phyloP scores from a whole-genome alignment of 2,797 vertebrate genomes.

The Melanotaenia pygmaea region DNA sequence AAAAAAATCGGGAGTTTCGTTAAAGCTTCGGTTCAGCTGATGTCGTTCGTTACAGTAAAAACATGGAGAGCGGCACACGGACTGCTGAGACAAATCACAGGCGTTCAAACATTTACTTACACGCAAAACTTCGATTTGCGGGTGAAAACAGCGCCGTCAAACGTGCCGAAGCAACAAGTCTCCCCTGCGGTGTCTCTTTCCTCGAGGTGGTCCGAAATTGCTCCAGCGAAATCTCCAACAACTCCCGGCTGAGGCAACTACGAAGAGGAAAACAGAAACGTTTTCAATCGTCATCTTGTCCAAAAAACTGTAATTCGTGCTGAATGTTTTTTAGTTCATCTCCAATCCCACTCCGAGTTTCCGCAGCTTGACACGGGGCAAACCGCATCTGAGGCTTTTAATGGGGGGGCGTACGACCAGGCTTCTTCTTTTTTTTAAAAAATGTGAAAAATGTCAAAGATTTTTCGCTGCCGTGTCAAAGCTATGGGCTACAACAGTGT shows the following conservation, averaged over 20 bases:
- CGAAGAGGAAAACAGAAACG: conserved; percentile 86
- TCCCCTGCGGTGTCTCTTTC: conserved; percentile 88
- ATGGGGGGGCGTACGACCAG: conserved; percentile 78
- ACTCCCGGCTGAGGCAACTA: conserved; percentile 88
- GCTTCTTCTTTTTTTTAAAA: conserved; percentile 77
- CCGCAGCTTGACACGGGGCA: conserved; percentile 50
- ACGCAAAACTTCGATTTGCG: conserved; percentile 74
- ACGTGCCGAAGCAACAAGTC: conserved; percentile 91
- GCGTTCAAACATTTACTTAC: conserved; percentile 77
- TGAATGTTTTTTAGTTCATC: conserved; percentile 45
- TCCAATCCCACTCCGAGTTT: conserved; percentile 47
- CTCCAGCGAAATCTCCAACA: conserved; percentile 91
- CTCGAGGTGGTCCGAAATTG: conserved; percentile 90
- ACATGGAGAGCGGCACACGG: conserved; percentile 50
- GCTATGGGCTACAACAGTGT: conserved; percentile 75
- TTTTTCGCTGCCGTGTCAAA: conserved; percentile 84
- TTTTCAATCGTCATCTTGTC: conserved; percentile 90
- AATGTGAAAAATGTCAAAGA: conserved; percentile 89
- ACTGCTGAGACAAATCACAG: conserved; percentile 1
- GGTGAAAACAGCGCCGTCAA: conserved; percentile 53
- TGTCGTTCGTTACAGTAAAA: conserved; percentile 42
- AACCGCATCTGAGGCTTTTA: conserved; percentile 60
- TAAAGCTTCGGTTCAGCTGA: conserved; percentile 29
- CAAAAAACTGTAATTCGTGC: conserved; percentile 64
- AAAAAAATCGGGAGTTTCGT: conserved; percentile 33